phyloP scores from a whole-genome alignment of 2,797 vertebrate genomes.

The Rhabdophis nuchalis region DNA sequence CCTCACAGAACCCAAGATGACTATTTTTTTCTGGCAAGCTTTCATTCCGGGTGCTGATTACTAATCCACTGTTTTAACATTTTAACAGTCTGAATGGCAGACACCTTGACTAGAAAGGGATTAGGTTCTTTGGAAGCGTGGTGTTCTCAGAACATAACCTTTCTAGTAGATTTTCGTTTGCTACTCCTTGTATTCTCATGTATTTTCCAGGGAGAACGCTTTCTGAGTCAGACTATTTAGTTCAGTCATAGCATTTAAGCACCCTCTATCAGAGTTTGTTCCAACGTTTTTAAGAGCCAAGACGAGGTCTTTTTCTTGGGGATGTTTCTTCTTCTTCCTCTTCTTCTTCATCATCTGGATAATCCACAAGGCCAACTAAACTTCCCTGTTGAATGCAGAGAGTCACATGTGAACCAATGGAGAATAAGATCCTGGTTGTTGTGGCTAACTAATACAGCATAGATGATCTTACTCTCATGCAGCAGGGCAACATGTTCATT shows the following conservation, averaged over 20 bases:
- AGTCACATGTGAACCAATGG: neutral
- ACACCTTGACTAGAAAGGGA: constrained; percentile 71
- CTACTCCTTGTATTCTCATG: constrained; percentile 75
- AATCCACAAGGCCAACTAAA: constrained; percentile 95
- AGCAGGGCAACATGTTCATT: neutral
- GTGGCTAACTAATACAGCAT: neutral
- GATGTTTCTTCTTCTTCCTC: constrained; percentile 91
- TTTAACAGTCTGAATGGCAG: constrained; percentile 81
- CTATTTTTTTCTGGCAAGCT: constrained; percentile 70
- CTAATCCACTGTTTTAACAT: constrained; percentile 71
- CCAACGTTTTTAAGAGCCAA: constrained; percentile 85
- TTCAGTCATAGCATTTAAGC: constrained; percentile 76
- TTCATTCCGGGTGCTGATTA: constrained; percentile 81
- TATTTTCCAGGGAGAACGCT: constrained; percentile 75
- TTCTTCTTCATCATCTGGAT: constrained; percentile 97
- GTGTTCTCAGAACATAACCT: constrained; percentile 73
- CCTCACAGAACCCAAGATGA: constrained; percentile 71
- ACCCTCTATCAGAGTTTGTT: constrained; percentile 60
- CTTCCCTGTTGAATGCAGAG: constrained; percentile 75
- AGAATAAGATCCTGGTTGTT: neutral
- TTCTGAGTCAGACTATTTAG: constrained; percentile 73
- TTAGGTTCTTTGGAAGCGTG: constrained; percentile 75
- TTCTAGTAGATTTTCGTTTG: constrained; percentile 74
- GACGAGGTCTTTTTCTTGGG: constrained; percentile 91
- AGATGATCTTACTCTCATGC: too few relatives aligned